Base-by-base conservation (phyloP, 2,113 vertebrate species). In the Anguilla rostrata region DNA sequence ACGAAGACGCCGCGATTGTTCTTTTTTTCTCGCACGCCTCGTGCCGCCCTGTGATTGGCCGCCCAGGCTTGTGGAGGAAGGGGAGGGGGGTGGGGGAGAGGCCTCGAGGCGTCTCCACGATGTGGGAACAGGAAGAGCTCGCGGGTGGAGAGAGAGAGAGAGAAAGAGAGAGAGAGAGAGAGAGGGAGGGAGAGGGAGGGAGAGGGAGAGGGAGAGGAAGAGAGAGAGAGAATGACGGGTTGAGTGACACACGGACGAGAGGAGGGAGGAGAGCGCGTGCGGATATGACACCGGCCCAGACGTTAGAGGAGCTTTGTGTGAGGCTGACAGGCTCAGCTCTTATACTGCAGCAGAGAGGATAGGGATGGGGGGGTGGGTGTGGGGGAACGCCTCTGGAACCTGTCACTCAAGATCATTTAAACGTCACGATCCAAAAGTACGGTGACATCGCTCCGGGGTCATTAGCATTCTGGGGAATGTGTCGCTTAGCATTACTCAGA, bases 331-430 rank as follows among this genome's bases (percentile, higher is more conserved):
- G n/a, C 81, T n/a, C n/a, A 83, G 49, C 81, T 56, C 46, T 53
- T 53, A 29, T 29, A 29, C 46, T 83, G 1, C 14, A 26, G 81
- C 3, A 46, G 80, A 83, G 43, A 41, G 43, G 81, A 46, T 9
- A 6, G 43, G 43, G 43, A 46, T 46, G 81, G 15, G 57, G 7
- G 43, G 43, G 4, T 1, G 12, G 12, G 49, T 6, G 39, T 9
- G 15, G 40, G 81, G n/a, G n/a, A 82, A 5, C n/a, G 81, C 41
- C 46, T 82, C 40, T 82, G 81, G 81, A 82, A 40, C 53, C 22
- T 12, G n/a, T 83, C 82, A 57, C 22, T 83, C 49, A 83, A 56
- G 43, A 83, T 57, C 49, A 83, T 83, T 83, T 49, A 26, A 53
- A 34, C 11, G 43, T 46, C 49, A 39, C 41, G 22, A 83, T 49